Evolutionary conservation across 2,113 vertebrate genomes (phyloP), one percentile per base, ranked within the genome.

Genomic region (Apodemus sylvaticus): DNA sequence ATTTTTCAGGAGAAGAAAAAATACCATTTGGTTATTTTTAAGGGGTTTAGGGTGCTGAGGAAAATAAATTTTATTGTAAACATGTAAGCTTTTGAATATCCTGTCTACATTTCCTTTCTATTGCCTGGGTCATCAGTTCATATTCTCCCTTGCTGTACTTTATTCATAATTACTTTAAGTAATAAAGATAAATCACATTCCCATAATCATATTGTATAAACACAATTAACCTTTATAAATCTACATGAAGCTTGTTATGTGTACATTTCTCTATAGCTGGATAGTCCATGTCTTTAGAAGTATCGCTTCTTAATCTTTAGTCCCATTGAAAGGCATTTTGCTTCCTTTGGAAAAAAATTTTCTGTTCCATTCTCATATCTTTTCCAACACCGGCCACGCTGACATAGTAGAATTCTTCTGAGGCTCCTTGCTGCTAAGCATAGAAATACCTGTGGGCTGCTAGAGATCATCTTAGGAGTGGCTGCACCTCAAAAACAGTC

Each of bases 11-110:
- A 82, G 66, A 22, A 93, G 82, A 79, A 88, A 93, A 93, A 93
- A 85, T 53, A 88, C 20, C 16, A 90, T 94, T 94, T 94, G 83
- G 76, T 92, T 96, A 95, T 92, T 95, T 94, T 96, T 92, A 90
- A 95, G 86, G 60, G 83, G 85, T 88, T 96, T 88, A 93, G 93
- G 17, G 71, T 86, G 2, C 88, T 88, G 86, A 93, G 22, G 7
- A 95, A 97, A 95, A 90, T 26, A 96, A 7, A 60, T 66, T 55
- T 93, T 31, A 89, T 93, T 93, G 55, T 58, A 93, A 96, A 91
- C 81, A 48, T 58, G 95, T 76, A 71, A 88, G 55, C 20, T 95
- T 94, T 76, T 94, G 42, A 90, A 89, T 89, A 93, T 68, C 95
- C 66, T 93, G 19, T 5, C 78, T 92, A 36, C 3, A 76, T 83